A percentile compares a stretch with the other conserved stretches of the same genome.
Evolutionary conservation across 2,888 invertebrate genomes (phyloP).

Genomic region (Pachycephus smyrnensis): DNA sequence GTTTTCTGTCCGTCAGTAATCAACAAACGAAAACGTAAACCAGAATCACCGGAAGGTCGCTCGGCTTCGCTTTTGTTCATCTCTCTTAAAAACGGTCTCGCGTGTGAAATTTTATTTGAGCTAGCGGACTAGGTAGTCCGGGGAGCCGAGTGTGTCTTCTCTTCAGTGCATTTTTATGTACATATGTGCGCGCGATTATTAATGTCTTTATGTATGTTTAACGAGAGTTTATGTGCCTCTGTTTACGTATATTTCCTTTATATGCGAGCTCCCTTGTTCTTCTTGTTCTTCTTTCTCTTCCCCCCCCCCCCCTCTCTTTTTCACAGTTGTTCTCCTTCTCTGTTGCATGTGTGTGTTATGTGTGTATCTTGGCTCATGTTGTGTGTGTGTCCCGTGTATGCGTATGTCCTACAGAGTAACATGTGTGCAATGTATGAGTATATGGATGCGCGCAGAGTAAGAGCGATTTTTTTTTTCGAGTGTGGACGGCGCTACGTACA

Average conservation of each 20-base stretch:
- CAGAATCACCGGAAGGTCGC: not conserved
- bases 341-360: constrained; percentile 29
- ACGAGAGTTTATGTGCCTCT: not conserved
- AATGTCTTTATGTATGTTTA: not conserved
- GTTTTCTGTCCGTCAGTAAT: not conserved
- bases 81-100: constrained; percentile 2
- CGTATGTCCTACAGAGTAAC: constrained; percentile 34
- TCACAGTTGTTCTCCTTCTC: too few relatives aligned
- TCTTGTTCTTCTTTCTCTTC: too few relatives aligned
- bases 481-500: constrained; percentile 55
- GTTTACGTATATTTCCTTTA: not conserved
- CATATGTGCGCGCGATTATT: constrained; percentile 42
- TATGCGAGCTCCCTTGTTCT: not conserved
- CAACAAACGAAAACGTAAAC: not conserved
- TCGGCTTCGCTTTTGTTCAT: not conserved
- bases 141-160: constrained; percentile 19
- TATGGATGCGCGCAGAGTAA: constrained; percentile 16
- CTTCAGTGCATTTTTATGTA: constrained; percentile 32
- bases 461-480: constrained; percentile 10
- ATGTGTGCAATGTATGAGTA: not conserved
- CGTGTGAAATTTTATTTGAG: constrained; percentile 37
- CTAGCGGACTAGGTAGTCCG: constrained; percentile 41
- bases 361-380: constrained; percentile 10
- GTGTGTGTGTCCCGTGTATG: constrained; percentile 40
- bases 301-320: constrained; percentile 25